A percentile compares a stretch with the other conserved stretches of the same genome.
phyloP scores from a whole-genome alignment of 30 jellyfish, hydroid and myxozoan genomes.

The Catostylus mosaicus region DNA sequence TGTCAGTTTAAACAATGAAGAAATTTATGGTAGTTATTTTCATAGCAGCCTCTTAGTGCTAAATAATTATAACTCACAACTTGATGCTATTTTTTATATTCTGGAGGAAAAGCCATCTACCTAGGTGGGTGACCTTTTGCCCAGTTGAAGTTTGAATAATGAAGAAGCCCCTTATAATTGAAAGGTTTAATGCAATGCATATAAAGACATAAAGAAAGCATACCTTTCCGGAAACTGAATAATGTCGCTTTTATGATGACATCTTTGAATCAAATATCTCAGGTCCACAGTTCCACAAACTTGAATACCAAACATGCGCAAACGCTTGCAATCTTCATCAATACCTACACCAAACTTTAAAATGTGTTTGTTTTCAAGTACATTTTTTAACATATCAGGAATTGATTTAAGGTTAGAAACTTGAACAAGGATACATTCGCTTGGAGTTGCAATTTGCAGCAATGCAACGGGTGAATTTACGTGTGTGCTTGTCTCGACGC shows the following conservation, averaged over 20 bases:
- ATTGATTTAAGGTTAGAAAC: constrained; percentile 6
- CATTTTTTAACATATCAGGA: constrained; percentile 45
- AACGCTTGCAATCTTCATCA: constrained; percentile 83
- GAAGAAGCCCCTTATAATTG: too few species aligned
- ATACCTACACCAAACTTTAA: constrained; percentile 95
- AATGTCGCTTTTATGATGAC: constrained; percentile 56
- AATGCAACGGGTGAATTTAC: constrained; percentile 72
- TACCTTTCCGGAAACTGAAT: constrained; percentile 65
- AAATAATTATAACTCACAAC: too few species aligned
- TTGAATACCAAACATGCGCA: constrained; percentile 70
- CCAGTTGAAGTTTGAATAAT: too few species aligned
- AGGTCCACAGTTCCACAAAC: constrained; percentile 85
- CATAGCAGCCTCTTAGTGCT: too few species aligned
- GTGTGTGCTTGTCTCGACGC: not conserved
- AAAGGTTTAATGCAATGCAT: too few species aligned
- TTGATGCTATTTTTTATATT: too few species aligned
- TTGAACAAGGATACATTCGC: constrained; percentile 66
- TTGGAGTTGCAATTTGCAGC: constrained; percentile 76
- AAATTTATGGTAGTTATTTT: too few species aligned
- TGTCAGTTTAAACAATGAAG: too few species aligned
- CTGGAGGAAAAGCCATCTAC: too few species aligned
- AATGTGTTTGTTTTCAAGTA: constrained; percentile 71
- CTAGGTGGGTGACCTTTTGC: too few species aligned
- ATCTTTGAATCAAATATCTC: constrained; percentile 78
- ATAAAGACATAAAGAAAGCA: too few species aligned